Conservation (phyloP, 2,797 vertebrate genomes). For the Peromyscus attwateri region DNA sequence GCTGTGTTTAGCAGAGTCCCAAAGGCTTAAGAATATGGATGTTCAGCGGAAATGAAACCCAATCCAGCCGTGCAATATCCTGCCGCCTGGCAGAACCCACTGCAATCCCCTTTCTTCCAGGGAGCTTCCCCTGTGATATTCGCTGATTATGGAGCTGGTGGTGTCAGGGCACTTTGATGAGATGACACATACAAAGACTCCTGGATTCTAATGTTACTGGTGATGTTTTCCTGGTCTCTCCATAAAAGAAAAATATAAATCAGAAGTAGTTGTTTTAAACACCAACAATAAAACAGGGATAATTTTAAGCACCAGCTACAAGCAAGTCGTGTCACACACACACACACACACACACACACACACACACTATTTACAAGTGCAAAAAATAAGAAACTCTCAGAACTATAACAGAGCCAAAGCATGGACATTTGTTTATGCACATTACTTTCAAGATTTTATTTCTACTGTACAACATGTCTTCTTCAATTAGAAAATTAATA, state of each 20-base stretch:
- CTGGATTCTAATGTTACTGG: slow-evolving; percentile 5
- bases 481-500: background rate
- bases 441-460: background rate
- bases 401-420: background rate
- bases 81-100: background rate
- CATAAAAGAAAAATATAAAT: background rate
- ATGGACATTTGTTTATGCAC: background rate
- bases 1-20: background rate
- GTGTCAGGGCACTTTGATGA: background rate
- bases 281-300: background rate
- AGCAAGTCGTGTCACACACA: background rate
- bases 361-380: background rate
- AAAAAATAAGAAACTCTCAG: background rate
- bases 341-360: background rate
- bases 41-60: background rate
- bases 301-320: background rate
- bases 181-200: background rate
- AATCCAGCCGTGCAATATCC: background rate
- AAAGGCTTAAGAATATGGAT: background rate
- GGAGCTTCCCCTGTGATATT: background rate
- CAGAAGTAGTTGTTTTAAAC: slow-evolving; percentile 14
- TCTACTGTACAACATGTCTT: background rate
- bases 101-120: background rate
- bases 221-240: slow-evolving; percentile 31
- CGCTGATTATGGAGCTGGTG: background rate